Evolutionary conservation across 2,113 vertebrate species (phyloP).

Genomic region (Saccopteryx bilineata): DNA sequence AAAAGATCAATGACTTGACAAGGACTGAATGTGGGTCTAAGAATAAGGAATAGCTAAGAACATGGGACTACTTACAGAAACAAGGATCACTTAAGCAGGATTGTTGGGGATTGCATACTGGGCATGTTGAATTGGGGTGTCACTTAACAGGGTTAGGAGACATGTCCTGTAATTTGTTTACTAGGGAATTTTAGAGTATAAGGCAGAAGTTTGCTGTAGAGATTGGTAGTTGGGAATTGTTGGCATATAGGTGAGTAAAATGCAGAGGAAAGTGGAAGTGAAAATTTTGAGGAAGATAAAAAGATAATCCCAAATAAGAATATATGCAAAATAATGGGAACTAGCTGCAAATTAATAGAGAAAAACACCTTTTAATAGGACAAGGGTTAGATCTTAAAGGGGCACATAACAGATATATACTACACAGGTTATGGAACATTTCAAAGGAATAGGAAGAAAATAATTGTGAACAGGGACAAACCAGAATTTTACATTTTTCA

Average conservation of each 20-base stretch:
- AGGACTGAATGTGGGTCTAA: neutral
- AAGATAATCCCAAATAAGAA: neutral
- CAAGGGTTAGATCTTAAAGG: neutral
- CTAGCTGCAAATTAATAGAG: neutral
- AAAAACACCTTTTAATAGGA: neutral
- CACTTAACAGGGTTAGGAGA: neutral
- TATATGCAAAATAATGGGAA: slow-evolving; percentile 6
- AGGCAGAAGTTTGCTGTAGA: neutral
- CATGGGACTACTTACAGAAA: neutral
- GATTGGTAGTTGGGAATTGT: neutral
- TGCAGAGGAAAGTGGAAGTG: neutral
- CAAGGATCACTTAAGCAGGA: neutral
- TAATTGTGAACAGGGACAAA: neutral
- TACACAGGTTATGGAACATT: neutral
- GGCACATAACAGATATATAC: neutral
- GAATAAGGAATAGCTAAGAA: neutral
- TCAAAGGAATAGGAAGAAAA: neutral
- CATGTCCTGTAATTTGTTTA: neutral
- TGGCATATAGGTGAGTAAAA: neutral
- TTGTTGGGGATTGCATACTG: neutral
- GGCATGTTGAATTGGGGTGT: neutral
- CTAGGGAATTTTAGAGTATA: neutral
- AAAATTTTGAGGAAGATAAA: neutral
- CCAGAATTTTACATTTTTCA: neutral
- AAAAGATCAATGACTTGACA: neutral